Percentiles rank a stretch among this genome's conserved stretches.
Conservation (phyloP, 2,113 vertebrate genomes). For the Mola mola region DNA sequence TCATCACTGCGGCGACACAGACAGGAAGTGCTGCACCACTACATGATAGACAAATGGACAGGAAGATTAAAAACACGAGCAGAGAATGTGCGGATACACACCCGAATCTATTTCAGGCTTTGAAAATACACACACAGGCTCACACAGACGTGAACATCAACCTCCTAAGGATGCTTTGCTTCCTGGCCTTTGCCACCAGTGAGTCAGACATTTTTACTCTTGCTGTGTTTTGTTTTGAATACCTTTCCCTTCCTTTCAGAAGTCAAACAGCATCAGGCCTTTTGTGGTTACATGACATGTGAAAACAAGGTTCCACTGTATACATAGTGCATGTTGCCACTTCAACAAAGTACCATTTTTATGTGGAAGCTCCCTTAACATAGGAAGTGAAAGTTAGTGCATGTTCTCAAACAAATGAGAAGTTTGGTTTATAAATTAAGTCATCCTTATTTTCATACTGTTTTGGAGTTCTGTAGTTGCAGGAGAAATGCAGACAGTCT, state of each 20-base stretch:
- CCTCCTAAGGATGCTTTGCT: conserved; percentile 62
- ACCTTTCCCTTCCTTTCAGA: conserved; percentile 54
- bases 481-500: too few relatives aligned
- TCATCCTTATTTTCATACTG: too few relatives aligned
- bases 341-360: too few relatives aligned
- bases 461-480: too few relatives aligned
- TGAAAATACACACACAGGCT: conserved; percentile 47
- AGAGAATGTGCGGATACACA: conserved; percentile 76
- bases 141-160: conserved; percentile 11
- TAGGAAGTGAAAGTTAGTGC: too few relatives aligned
- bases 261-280: conserved; percentile 27
- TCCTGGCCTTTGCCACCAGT: conserved; percentile 61
- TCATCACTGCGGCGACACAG: conserved; percentile 58
- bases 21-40: conserved; percentile 68
- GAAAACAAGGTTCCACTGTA: too few relatives aligned
- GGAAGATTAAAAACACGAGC: conserved; percentile 73
- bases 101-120: conserved; percentile 73
- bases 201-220: conserved; percentile 61
- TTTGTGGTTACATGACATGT: conserved; percentile 17
- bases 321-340: too few relatives aligned
- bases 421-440: too few relatives aligned
- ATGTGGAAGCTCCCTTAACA: too few relatives aligned
- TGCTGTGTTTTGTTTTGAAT: conserved; percentile 63
- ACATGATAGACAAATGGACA: conserved; percentile 75
- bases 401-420: too few relatives aligned